Conservation (phyloP, 2,113 vertebrate genomes). For the Pelobates fuscus region DNA sequence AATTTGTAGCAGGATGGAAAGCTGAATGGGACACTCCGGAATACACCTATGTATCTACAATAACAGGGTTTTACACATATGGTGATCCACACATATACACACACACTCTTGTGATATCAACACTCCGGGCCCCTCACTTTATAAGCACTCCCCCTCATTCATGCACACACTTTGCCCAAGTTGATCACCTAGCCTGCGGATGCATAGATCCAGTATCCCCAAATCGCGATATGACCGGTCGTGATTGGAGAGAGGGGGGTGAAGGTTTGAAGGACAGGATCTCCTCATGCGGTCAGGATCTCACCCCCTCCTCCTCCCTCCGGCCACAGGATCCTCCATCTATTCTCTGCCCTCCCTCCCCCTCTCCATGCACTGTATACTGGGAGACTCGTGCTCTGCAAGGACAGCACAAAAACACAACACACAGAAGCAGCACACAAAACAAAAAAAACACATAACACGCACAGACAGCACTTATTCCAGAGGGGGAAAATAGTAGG, state of each 20-base stretch:
- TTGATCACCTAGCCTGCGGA: conserved; percentile 1
- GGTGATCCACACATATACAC: too few relatives aligned
- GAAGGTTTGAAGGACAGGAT: conserved; percentile 2
- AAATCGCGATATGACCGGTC: conserved; percentile 20
- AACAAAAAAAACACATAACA: too few relatives aligned
- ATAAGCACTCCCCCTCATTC: neutral
- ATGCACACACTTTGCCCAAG: conserved; percentile 25
- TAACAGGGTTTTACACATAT: too few relatives aligned
- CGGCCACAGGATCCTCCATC: conserved; percentile 32
- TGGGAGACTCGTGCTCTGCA: conserved; percentile 2
- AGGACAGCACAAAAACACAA: conserved; percentile 17
- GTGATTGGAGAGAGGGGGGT: neutral
- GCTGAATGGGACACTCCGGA: too few relatives aligned
- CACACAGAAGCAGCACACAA: too few relatives aligned
- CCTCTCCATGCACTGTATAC: neutral
- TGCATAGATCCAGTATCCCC: neutral
- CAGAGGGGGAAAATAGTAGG: too few relatives aligned
- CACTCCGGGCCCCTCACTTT: neutral
- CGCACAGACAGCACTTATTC: neutral
- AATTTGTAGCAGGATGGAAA: too few relatives aligned
- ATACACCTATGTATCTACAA: too few relatives aligned
- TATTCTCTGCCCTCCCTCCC: conserved; percentile 23
- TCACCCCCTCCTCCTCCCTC: conserved; percentile 9
- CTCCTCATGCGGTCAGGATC: conserved; percentile 36
- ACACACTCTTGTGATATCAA: too few relatives aligned